These are phyloP conservation scores for Holotrichia oblita DNA, from an alignment of 1,140 invertebrate genomes.

Conservation along the genomic window DNA sequence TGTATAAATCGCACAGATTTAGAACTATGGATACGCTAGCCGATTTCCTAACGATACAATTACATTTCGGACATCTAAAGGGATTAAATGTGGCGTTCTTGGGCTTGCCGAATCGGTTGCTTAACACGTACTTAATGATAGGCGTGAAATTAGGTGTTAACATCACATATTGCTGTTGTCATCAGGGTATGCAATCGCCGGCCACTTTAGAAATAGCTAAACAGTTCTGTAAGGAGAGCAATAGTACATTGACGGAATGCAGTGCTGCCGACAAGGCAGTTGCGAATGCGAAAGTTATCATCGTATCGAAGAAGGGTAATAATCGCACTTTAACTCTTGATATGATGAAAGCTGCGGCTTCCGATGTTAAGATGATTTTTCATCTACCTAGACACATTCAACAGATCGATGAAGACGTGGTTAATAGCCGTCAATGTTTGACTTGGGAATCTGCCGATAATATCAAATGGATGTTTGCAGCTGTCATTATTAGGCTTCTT, in stretches of 20 bases:
- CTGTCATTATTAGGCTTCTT: background rate
- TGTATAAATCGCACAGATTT: background rate
- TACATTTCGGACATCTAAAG: background rate
- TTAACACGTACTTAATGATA: conserved; percentile 1
- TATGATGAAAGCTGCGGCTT: background rate
- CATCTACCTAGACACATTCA: background rate
- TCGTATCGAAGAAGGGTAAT: background rate
- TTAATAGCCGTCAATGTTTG: background rate
- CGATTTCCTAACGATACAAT: background rate
- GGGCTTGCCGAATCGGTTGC: background rate
- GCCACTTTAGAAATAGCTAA: background rate
- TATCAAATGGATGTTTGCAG: conserved; percentile 18
- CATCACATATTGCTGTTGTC: background rate
- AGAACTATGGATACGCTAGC: background rate
- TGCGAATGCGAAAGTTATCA: background rate
- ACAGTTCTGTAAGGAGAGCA: background rate
- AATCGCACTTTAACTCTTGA: background rate
- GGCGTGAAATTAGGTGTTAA: conserved; percentile 12
- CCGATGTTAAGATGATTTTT: background rate
- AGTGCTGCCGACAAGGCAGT: background rate
- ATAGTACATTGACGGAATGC: background rate
- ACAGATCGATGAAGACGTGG: background rate
- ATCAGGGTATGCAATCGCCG: background rate
- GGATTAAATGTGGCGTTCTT: conserved; percentile 4
- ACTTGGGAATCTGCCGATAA: background rate